Conservation (phyloP, 2,888 invertebrate species). For the Dryocosmus kuriphilus region DNA sequence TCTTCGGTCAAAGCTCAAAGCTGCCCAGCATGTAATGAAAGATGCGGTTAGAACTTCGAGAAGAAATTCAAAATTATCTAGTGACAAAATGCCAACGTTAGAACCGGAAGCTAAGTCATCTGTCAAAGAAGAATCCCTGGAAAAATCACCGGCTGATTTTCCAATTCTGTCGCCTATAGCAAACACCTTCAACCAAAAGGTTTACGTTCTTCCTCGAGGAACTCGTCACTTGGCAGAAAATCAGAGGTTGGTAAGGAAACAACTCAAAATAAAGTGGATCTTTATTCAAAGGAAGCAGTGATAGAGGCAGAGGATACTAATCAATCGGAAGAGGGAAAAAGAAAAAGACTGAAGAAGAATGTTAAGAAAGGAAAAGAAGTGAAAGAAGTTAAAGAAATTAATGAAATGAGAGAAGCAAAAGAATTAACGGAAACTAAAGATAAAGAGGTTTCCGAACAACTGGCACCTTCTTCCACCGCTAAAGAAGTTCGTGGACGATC, state of each 20-base stretch:
- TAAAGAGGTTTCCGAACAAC: conserved; percentile 34
- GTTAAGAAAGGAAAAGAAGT: neutral
- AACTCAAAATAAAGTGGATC: neutral
- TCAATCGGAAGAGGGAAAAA: conserved; percentile 42
- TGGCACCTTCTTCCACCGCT: neutral
- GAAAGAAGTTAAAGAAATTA: neutral
- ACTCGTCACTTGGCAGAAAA: conserved; percentile 45
- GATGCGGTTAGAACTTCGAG: conserved; percentile 51
- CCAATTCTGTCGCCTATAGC: conserved; percentile 62
- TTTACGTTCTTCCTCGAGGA: conserved; percentile 52
- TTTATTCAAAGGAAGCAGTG: conserved; percentile 15
- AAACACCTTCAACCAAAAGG: conserved; percentile 44
- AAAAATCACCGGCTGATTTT: conserved; percentile 59
- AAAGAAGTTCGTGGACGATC: conserved; percentile 43
- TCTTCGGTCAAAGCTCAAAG: conserved; percentile 58
- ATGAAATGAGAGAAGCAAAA: conserved; percentile 17
- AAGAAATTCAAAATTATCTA: conserved; percentile 61
- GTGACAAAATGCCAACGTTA: conserved; percentile 81
- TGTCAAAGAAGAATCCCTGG: conserved; percentile 48
- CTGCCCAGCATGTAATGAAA: conserved; percentile 42
- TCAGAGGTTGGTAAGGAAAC: conserved; percentile 24
- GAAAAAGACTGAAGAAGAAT: conserved; percentile 54
- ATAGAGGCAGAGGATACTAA: neutral
- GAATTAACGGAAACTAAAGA: conserved; percentile 19
- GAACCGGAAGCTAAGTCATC: conserved; percentile 56